Conservation (phyloP, 2,113 vertebrate genomes). For the Neodon shergylaensis region DNA sequence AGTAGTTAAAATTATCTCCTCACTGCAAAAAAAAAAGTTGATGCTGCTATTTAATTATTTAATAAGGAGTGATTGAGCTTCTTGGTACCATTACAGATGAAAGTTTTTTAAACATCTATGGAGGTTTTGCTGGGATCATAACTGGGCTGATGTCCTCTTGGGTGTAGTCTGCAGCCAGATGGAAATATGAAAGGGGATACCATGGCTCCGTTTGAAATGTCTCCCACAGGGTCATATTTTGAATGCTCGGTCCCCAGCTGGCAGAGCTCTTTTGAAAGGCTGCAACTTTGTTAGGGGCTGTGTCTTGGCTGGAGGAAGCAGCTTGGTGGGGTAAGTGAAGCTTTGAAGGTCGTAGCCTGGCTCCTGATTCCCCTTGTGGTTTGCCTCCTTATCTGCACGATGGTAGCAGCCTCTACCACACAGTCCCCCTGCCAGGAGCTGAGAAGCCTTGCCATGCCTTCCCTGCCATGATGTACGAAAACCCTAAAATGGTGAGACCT, state of each 20-base stretch:
- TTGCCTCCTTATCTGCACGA: not conserved
- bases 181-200: not conserved
- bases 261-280: not conserved
- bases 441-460: not conserved
- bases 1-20: not conserved
- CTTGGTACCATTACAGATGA: not conserved
- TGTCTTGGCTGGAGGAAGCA: not conserved
- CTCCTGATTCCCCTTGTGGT: not conserved
- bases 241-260: not conserved
- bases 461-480: not conserved
- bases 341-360: not conserved
- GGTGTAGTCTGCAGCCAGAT: not conserved
- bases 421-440: not conserved
- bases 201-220: not conserved
- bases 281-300: not conserved
- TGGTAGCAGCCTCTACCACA: not conserved
- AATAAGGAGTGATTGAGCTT: not conserved
- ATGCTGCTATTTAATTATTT: conserved; percentile 19
- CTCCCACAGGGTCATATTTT: not conserved
- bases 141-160: not conserved
- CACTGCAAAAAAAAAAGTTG: not conserved
- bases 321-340: not conserved
- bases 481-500: not conserved
- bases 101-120: not conserved
- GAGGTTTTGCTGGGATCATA: not conserved